Percentiles rank a stretch among this genome's conserved stretches.
Conservation (phyloP, 2,888 invertebrate genomes). For the Leptinotarsa tumamoca region DNA sequence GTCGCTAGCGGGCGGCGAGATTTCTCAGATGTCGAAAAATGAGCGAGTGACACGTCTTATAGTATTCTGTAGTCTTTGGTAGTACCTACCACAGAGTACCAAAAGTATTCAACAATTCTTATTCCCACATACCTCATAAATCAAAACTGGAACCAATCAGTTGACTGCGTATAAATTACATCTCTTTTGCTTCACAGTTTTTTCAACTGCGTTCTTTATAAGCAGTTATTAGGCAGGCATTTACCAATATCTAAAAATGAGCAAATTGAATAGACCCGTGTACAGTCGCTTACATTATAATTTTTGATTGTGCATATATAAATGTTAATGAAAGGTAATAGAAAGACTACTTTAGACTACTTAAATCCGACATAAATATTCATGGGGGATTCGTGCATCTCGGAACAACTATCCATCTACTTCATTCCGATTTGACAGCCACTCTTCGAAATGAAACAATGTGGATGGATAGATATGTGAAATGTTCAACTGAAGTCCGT, state of each 20-base stretch:
- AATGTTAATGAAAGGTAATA: slow-evolving; percentile 47
- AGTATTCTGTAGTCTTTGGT: too few relatives aligned
- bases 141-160: slow-evolving; percentile 15
- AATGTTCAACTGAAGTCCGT: slow-evolving; percentile 13
- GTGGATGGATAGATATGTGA: slow-evolving; percentile 38
- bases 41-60: too few relatives aligned
- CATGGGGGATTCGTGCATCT: slow-evolving; percentile 35
- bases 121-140: slow-evolving; percentile 2
- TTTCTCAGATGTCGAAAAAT: too few relatives aligned
- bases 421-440: slow-evolving; percentile 44
- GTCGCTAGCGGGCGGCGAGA: too few relatives aligned
- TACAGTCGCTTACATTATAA: slow-evolving; percentile 34
- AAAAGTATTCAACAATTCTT: not conserved
- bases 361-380: slow-evolving; percentile 45
- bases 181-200: slow-evolving; percentile 2
- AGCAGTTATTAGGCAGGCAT: slow-evolving; percentile 9
- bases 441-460: slow-evolving; percentile 42
- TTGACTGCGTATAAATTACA: slow-evolving; percentile 18
- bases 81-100: not conserved
- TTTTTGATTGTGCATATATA: slow-evolving; percentile 44
- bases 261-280: slow-evolving; percentile 35
- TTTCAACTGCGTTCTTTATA: slow-evolving; percentile 20
- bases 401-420: slow-evolving; percentile 45
- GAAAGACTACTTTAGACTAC: slow-evolving; percentile 50
- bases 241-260: slow-evolving; percentile 29